Conservation (phyloP, 1,140 invertebrate genomes). For the Bombus haemorrhoidalis region DNA sequence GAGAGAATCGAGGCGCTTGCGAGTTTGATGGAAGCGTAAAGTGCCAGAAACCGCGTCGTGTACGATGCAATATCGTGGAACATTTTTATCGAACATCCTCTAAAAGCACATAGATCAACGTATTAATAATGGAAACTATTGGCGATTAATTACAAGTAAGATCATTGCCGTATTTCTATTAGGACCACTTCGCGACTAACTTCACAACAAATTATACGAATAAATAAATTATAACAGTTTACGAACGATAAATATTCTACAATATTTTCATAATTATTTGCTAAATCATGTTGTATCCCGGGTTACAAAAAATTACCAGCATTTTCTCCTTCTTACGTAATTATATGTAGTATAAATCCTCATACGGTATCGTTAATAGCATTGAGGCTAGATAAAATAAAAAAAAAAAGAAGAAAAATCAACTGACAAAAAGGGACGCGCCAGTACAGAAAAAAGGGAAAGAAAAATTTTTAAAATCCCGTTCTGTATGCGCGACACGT, state of each 20-base stretch:
- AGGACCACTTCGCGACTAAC: neutral
- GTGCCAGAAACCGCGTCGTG: neutral
- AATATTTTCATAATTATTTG: too few relatives aligned
- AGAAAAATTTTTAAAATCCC: neutral
- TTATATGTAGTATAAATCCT: too few relatives aligned
- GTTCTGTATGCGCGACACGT: neutral
- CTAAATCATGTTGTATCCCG: too few relatives aligned
- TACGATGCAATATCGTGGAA: neutral
- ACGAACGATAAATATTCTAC: too few relatives aligned
- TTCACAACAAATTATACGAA: too few relatives aligned
- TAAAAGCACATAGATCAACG: neutral
- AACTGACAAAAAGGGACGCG: neutral
- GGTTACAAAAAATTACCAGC: too few relatives aligned
- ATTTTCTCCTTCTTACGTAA: too few relatives aligned
- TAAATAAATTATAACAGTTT: too few relatives aligned
- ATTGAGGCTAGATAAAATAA: too few relatives aligned
- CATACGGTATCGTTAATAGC: too few relatives aligned
- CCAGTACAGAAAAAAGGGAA: neutral
- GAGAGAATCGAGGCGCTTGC: neutral
- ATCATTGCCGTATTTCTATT: neutral
- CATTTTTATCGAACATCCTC: neutral
- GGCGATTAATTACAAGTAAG: neutral
- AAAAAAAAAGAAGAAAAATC: neutral
- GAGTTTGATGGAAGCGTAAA: constrained; percentile 11
- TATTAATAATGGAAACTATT: neutral